Conservation (phyloP, 2,113 vertebrate species). For the Dipodomys merriami region DNA sequence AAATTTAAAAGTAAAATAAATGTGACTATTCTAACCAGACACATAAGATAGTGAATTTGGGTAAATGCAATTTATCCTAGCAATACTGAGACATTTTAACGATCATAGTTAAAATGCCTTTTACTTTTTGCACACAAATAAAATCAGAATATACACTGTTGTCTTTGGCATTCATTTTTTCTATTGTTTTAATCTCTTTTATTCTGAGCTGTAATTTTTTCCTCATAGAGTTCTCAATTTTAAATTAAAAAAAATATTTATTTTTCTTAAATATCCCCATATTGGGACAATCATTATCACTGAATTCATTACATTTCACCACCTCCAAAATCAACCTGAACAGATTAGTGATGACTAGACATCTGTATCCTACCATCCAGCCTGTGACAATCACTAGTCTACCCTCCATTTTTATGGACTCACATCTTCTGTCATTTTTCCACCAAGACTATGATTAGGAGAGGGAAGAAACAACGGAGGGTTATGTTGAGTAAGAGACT, state of each 20-base stretch:
- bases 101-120: not conserved
- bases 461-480: too few relatives aligned
- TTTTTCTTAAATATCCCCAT: not conserved
- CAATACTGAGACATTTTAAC: not conserved
- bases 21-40: not conserved
- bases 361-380: not conserved
- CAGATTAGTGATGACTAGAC: not conserved
- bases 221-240: not conserved
- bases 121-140: not conserved
- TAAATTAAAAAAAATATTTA: not conserved
- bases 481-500: too few relatives aligned
- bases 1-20: not conserved
- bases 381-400: not conserved
- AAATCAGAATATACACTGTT: not conserved
- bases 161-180: not conserved
- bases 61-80: not conserved
- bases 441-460: too few relatives aligned
- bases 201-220: not conserved
- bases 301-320: not conserved
- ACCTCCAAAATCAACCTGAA: not conserved
- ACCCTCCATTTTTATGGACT: not conserved
- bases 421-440: not conserved
- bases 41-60: not conserved
- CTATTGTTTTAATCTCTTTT: too few relatives aligned
- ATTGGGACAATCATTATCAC: not conserved